A percentile compares a stretch with the other conserved stretches of the same genome.
These are phyloP conservation scores for Mesocentrotus franciscanus DNA, from an alignment of 53 echinoderm and acorn worm species.

Conservation along the genomic window DNA sequence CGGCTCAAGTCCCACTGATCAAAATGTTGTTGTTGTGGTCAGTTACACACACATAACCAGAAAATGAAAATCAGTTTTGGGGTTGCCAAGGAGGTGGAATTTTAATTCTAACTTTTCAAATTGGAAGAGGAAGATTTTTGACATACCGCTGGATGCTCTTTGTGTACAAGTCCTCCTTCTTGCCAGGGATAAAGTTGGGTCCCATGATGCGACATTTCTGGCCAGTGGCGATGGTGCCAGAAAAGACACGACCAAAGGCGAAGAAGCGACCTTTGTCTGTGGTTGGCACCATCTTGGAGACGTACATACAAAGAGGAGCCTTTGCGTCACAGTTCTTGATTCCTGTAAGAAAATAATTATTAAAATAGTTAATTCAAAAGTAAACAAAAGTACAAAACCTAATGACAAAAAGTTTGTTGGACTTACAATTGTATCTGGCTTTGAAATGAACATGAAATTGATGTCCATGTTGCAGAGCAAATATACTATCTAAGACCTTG, in stretches of 20 bases:
- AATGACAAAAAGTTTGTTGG: not conserved
- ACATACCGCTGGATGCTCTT: slow-evolving; percentile 89
- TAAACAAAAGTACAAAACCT: not conserved
- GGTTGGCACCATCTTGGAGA: slow-evolving; percentile 98
- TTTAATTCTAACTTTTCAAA: not conserved
- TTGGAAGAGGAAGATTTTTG: not conserved
- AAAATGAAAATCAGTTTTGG: no score
- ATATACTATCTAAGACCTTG: not conserved
- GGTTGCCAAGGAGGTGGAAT: not conserved
- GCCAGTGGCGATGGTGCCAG: slow-evolving; percentile 85
- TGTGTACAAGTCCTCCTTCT: slow-evolving; percentile 92
- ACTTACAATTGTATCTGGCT: not conserved
- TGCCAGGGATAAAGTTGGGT: slow-evolving; percentile 93
- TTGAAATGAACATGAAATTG: not conserved
- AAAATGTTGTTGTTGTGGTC: no score
- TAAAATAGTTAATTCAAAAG: not conserved
- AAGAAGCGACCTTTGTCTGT: slow-evolving; percentile 96
- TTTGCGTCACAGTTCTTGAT: slow-evolving; percentile 90
- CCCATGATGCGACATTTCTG: slow-evolving; percentile 97
- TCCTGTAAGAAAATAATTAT: slow-evolving; percentile 57
- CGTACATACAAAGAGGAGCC: slow-evolving; percentile 92
- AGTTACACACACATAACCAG: no score
- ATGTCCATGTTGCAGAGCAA: not conserved
- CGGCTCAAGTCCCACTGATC: no score
- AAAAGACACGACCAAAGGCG: slow-evolving; percentile 96